Base-by-base conservation (phyloP, 2,888 invertebrate species). In the Baronia brevicornis region DNA sequence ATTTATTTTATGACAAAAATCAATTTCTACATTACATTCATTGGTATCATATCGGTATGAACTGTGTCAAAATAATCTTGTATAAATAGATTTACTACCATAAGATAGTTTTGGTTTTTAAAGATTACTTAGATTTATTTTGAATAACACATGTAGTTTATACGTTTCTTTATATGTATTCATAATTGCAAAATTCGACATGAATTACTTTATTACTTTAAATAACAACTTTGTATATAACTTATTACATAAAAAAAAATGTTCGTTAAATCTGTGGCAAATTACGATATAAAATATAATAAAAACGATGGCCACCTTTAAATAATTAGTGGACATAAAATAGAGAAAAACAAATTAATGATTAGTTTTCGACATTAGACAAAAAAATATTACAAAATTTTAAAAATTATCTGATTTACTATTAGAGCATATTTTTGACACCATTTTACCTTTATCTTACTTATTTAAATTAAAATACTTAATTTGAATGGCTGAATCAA, bases 351-450 rank as follows among this genome's bases (percentile, higher is more conserved):
- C 58, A 56, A 64, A 68, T 55, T 46, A 56, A 63, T 58, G 62
- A 66, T 64, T 65, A 57, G 58, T 60, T 60, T 61, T 60, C 66
- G 71, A 60, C 52, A 69, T 65, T 70, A 64, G 66, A 65, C 63
- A 75, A 73, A 79, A 75, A 74, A 61, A 70, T 64, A 62, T 59
- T 70, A 68, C 77, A 79, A 79, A 78, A 74, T 79, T 65, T 49
- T 70, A 75, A 73, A 77, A 65, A 60, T 54, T 51, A 47, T 53
- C 55, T 57, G 50, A 43, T 41, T 41, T 36, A 48, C 40, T 20
- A 21, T 31, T 31, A 24, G 12, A 18, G 13, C 14, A 11, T 26
- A 5, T 29, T 26, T 20, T 17, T 25, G 24, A 5, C 5, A 7
- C 4, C 5, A 32, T 17, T 7, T 17, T 8, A 29, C 20, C 9